Base-by-base conservation (phyloP, 2,113 vertebrate genomes). In the Campylomormyrus numenius region DNA sequence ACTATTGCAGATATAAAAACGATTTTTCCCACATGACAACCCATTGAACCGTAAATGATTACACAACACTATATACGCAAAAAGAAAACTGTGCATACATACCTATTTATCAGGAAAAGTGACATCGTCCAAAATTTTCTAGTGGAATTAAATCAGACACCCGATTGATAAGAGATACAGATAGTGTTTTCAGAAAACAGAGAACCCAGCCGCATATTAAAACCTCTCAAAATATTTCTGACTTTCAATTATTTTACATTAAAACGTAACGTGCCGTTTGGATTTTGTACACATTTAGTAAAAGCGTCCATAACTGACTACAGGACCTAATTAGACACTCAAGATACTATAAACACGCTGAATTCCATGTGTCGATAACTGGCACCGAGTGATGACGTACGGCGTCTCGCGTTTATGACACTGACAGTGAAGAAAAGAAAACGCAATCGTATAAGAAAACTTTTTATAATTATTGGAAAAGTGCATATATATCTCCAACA, bases 101-200 rank as follows among this genome's bases (percentile, higher is more conserved):
- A 95, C 95, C 95, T 94, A 90, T 95, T 94, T 3, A 95, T 92
- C 1, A 92, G 11, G 91, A 96, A 96, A 56, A 96, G 92, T 39
- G 95, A 92, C 95, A 95, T 95, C 19, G 52, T 53, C 11, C 11
- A 70, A 50, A 46, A 39, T 24, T 39, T 1, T 58, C 8, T 46
- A 58, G 9, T 58, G 2, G 27, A 45, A 52, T 35, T 53, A 46
- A 89, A 80, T 89, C 66, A 85, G 4, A 21, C 1, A 46, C 83
- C 8, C 10, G 9, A 39, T 56, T 58, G 80, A 21, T 19, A 89
- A 46, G 10, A 17, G 5, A 19, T 13, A 46, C 5, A 17, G 5
- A 19, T 13, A 48, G 39, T 48, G 1, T 85, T 48, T n/a, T 87
- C n/a, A 19, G 49, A 21, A n/a, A 17, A 87, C 46, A 56, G 3